These are phyloP conservation scores for Octopus bimaculoides DNA, from an alignment of 1,140 invertebrate species.

Conservation along the genomic window DNA sequence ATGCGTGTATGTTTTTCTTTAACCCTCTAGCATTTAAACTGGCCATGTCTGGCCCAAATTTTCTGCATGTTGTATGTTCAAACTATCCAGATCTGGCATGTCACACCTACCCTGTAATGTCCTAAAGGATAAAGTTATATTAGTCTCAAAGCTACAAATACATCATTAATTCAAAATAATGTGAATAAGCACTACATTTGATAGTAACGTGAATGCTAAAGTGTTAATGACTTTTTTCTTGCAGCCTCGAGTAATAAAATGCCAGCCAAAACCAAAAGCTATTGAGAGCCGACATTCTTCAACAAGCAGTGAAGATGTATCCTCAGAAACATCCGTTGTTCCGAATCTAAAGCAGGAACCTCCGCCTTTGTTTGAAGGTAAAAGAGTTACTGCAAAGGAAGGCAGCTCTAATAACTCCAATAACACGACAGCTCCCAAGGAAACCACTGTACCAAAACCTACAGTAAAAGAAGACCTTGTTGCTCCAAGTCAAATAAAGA, in stretches of 20 bases:
- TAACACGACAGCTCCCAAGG: not conserved
- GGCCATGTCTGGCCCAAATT: too few relatives aligned
- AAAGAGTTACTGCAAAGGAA: conserved; percentile 31
- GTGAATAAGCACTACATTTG: too few relatives aligned
- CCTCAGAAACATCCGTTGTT: not conserved
- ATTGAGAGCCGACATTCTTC: conserved; percentile 19
- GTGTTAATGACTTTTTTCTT: not conserved
- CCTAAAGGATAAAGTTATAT: too few relatives aligned
- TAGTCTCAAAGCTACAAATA: too few relatives aligned
- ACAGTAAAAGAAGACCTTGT: not conserved
- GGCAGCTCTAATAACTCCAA: conserved; percentile 8
- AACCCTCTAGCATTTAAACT: not conserved
- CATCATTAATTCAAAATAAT: too few relatives aligned
- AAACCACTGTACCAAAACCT: not conserved
- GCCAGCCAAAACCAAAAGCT: not conserved
- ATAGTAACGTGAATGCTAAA: too few relatives aligned
- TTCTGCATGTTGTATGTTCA: too few relatives aligned
- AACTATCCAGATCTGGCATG: too few relatives aligned
- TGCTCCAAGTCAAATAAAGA: not conserved
- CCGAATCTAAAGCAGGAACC: conserved; percentile 12
- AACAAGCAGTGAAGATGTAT: conserved; percentile 24
- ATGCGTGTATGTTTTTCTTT: not conserved
- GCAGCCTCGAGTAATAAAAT: conserved; percentile 12
- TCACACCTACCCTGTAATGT: too few relatives aligned
- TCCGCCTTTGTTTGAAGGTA: conserved; percentile 27